Conservation (phyloP, 2,797 vertebrate species). For the Scleropages formosus region DNA sequence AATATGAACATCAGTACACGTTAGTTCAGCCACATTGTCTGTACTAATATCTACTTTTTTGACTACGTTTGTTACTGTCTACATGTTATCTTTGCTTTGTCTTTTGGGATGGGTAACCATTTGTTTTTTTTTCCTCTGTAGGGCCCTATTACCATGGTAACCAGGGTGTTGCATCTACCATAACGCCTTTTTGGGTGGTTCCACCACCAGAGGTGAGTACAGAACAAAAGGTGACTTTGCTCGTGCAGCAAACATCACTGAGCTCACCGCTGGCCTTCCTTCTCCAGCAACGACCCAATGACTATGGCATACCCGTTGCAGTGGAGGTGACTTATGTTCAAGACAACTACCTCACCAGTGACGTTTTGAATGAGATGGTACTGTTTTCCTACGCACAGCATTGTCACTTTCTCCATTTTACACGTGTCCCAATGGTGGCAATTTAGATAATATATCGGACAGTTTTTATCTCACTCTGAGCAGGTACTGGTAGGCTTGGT, state of each 20-base stretch:
- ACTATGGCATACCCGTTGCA: constrained; percentile 92
- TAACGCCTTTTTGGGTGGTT: constrained; percentile 93
- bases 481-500: not conserved
- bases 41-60: not conserved
- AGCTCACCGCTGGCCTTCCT: not conserved
- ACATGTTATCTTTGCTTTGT: not conserved
- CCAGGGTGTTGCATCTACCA: constrained; percentile 84
- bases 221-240: not conserved
- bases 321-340: constrained; percentile 94
- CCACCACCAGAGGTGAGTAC: constrained; percentile 81
- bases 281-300: constrained; percentile 87
- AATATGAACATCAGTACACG: no score
- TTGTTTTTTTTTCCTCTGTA: constrained; percentile 44
- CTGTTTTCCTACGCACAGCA: not conserved
- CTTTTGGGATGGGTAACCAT: not conserved
- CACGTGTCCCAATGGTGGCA: not conserved
- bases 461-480: not conserved
- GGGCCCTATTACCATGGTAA: constrained; percentile 91
- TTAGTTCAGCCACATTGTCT: not conserved
- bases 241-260: not conserved
- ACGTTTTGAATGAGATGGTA: constrained; percentile 96
- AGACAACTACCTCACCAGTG: constrained; percentile 93
- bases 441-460: no score
- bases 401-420: not conserved
- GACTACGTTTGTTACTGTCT: no score